Conservation (phyloP, 2,113 vertebrate species). For the Takifugu flavidus region DNA sequence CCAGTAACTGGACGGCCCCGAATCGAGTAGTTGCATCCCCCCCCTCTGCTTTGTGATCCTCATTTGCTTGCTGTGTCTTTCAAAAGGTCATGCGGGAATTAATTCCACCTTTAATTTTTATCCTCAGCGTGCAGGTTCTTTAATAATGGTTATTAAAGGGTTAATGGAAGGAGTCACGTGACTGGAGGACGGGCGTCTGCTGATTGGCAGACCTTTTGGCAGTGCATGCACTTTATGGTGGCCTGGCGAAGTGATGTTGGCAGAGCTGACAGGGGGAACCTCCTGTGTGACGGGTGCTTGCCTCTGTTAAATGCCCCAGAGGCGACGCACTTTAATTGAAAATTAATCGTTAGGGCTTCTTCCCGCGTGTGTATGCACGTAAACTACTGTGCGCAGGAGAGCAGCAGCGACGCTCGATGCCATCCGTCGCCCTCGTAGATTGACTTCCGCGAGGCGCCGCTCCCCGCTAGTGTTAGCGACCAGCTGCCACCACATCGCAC, state of each 20-base stretch:
- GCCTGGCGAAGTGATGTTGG: conserved; percentile 61
- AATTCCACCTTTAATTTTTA: background rate
- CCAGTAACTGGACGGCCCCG: too few species aligned
- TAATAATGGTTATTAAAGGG: conserved; percentile 4
- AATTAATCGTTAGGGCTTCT: conserved; percentile 88
- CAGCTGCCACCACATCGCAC: conserved; percentile 61
- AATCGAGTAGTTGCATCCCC: background rate
- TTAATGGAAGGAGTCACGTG: conserved; percentile 20
- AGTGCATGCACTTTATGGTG: conserved; percentile 64
- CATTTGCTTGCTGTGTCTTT: background rate
- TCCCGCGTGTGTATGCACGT: conserved; percentile 42
- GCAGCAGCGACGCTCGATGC: conserved; percentile 74
- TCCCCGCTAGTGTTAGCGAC: conserved; percentile 50
- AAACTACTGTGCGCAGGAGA: conserved; percentile 83
- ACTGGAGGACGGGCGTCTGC: background rate
- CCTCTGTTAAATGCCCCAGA: conserved; percentile 85
- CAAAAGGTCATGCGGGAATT: background rate
- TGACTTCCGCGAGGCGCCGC: conserved; percentile 18
- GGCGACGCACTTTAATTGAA: conserved; percentile 94
- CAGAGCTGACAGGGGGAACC: conserved; percentile 68
- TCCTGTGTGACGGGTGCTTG: conserved; percentile 81
- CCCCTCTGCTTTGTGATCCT: background rate
- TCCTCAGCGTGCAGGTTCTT: background rate
- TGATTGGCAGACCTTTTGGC: conserved; percentile 18
- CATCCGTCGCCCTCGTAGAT: conserved; percentile 22